Evolutionary conservation across 2,888 invertebrate genomes (phyloP).

Genomic region (Lampropteryx suffumata): DNA sequence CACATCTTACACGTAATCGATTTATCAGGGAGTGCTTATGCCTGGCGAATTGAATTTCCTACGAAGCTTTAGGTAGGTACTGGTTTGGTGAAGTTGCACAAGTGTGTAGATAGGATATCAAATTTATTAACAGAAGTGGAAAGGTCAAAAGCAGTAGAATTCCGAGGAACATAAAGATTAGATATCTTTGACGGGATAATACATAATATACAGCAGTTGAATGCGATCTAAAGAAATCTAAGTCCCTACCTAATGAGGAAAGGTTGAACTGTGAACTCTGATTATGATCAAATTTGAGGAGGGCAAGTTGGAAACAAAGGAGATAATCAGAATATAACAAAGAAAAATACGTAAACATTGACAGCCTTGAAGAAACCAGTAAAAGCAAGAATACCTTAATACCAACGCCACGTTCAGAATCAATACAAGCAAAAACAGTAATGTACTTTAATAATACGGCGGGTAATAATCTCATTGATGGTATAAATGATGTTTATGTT

Average conservation of each 20-base stretch:
- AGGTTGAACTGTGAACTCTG: too few species aligned
- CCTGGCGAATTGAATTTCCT: slow-evolving; percentile 45
- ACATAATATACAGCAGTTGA: slow-evolving; percentile 1
- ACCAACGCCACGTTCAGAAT: slow-evolving; percentile 18
- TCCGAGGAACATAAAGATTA: slow-evolving; percentile 1
- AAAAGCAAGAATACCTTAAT: slow-evolving; percentile 4
- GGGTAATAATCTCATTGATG: too few species aligned
- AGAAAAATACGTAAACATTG: slow-evolving; percentile 6
- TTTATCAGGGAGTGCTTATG: slow-evolving; percentile 39
- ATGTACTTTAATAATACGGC: slow-evolving; percentile 3
- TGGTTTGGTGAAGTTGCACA: slow-evolving; percentile 44
- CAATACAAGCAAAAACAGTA: slow-evolving; percentile 17
- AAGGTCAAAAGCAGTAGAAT: slow-evolving; percentile 4
- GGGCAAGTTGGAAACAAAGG: slow-evolving; percentile 1
- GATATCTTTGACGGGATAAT: not conserved
- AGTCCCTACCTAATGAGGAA: too few species aligned
- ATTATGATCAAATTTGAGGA: too few species aligned
- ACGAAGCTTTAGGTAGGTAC: slow-evolving; percentile 43
- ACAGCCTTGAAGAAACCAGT: slow-evolving; percentile 8
- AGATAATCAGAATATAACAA: slow-evolving; percentile 9
- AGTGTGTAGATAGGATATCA: slow-evolving; percentile 28
- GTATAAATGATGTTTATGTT: too few species aligned
- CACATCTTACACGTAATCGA: too few species aligned
- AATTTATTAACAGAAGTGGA: slow-evolving; percentile 21
- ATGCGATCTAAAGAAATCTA: not conserved